Evolutionary conservation across 2,113 vertebrate genomes (phyloP), one percentile per base, ranked within the genome.

Genomic region (Notarius lentiginosus): DNA sequence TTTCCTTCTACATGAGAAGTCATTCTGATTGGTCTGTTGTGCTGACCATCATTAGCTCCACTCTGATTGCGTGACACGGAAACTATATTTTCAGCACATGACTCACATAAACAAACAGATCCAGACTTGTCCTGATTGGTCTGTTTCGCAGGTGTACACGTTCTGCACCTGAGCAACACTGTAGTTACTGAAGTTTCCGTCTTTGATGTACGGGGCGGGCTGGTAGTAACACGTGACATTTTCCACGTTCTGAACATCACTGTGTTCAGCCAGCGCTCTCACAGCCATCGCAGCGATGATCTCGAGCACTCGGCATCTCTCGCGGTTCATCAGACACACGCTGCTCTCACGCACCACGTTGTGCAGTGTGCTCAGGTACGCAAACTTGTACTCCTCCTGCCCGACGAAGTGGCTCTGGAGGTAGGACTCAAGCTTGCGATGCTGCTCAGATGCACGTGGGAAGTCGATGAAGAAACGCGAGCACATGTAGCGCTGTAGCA

Each of bases 391-490:
- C 93, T 99, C 97, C 94, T 99, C 98, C 92, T 98, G 93, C 85
- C 98, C 98, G 87, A 99, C 96, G 89, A 99, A 99, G 94, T 99
- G 98, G 95, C 98, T 99, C 95, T 98, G 98, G 91, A 99, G 95
- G 91, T 99, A 99, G 58, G 97, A 98, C 94, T 99, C 98, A 91
- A 99, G 95, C 94, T 99, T 99, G 76, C 97, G 95, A 88, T 96
- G 96, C 94, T 99, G 98, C 81, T 99, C 98, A 20, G 93, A 93
- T 87, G 99, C 96, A 82, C 99, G 97, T 27, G 98, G 96, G 92
- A 99, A 99, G 95, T 99, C 98, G 90, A 99, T 99, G 94, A 99
- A 99, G 94, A 99, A 99, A 85, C 98, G 96, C 0, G 98, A 99
- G 91, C 98, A 99, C 98, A 99, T 99, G 92, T 99, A 99, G 90